Base-by-base conservation (phyloP, 2,113 vertebrate species). In the Oceanites oceanicus region DNA sequence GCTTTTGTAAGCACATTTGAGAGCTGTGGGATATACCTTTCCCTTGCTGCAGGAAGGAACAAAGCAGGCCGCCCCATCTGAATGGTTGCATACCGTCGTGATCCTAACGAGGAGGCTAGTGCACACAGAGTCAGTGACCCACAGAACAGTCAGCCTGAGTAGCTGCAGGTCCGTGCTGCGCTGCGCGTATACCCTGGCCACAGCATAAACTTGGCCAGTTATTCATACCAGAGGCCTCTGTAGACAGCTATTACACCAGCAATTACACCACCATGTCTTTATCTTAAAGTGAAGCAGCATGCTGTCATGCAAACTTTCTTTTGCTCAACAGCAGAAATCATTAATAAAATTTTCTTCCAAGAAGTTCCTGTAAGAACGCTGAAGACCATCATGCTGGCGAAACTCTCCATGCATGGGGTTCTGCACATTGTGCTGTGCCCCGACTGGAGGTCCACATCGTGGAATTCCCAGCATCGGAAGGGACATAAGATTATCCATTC, bases 21-120 rank as follows among this genome's bases (percentile, higher is more conserved):
- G n/a, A 80, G 50, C 74, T 53, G 15, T 1, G 7, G 79, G 44
- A 47, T 11, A 40, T 3, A 19, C 44, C 38, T 14, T 59, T n/a
- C 30, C 66, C n/a, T 22, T 27, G 63, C 45, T 32, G 32, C 52
- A 55, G 79, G 61, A 72, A 34, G 26, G 59, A 79, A 49, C 5
- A 14, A 15, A 0, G 7, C 44, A 36, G 38, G 17, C 68, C 80
- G 68, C 44, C 18, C 62, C 7, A 2, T 38, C 34, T 4, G 45
- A 76, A 23, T 3, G 3, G 38, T 2, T 27, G 62, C 1, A 0
- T 15, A 11, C 61, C 22, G 44, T 3, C 21, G 34, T 4, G 34
- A 75, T 19, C 18, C 21, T 4, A 47, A 15, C 19, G 22, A 27
- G 74, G 6, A 55, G n/a, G 49, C 61, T 58, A 13, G 29, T 15